Evolutionary conservation across 2,888 invertebrate genomes (phyloP).

Genomic region (Caenorhabditis sp.): DNA sequence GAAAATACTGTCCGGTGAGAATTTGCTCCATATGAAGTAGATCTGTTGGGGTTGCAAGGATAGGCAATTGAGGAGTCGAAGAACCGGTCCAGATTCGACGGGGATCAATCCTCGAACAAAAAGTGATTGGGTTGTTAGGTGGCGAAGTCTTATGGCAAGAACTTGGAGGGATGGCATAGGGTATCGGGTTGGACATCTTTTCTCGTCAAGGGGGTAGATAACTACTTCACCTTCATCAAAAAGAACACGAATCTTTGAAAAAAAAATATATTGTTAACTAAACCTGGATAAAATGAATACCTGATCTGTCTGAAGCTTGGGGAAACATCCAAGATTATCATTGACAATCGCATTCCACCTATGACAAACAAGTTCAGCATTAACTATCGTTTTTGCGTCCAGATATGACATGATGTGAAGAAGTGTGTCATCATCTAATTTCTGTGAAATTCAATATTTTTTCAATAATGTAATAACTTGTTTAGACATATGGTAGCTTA

Average conservation of each 20-base stretch:
- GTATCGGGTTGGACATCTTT: constrained; percentile 47
- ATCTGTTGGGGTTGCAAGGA: constrained; percentile 55
- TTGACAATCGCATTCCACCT: constrained; percentile 46
- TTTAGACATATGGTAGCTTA: too few relatives aligned
- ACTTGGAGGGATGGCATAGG: constrained; percentile 52
- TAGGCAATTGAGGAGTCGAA: constrained; percentile 40
- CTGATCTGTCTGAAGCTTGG: constrained; percentile 52
- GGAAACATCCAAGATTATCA: constrained; percentile 25
- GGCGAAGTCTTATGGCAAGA: constrained; percentile 39
- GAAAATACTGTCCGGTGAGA: constrained; percentile 38
- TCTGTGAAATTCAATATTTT: constrained; percentile 33
- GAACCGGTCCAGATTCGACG: constrained; percentile 57
- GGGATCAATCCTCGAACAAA: constrained; percentile 63
- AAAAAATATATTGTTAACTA: constrained; percentile 1
- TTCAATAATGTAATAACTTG: too few relatives aligned
- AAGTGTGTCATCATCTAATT: constrained; percentile 37
- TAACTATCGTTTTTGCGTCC: constrained; percentile 32
- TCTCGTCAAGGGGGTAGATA: constrained; percentile 56
- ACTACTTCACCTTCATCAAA: constrained; percentile 65
- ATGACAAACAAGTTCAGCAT: constrained; percentile 45
- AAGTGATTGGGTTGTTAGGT: constrained; percentile 53
- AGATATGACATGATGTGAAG: constrained; percentile 39
- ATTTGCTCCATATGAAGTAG: constrained; percentile 64
- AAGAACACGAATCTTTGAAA: constrained; percentile 59
- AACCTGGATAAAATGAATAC: constrained; percentile 16